A percentile compares a stretch with the other conserved stretches of the same genome.
Conservation (phyloP, 2,888 invertebrate genomes). For the Dasypogon diadema region DNA sequence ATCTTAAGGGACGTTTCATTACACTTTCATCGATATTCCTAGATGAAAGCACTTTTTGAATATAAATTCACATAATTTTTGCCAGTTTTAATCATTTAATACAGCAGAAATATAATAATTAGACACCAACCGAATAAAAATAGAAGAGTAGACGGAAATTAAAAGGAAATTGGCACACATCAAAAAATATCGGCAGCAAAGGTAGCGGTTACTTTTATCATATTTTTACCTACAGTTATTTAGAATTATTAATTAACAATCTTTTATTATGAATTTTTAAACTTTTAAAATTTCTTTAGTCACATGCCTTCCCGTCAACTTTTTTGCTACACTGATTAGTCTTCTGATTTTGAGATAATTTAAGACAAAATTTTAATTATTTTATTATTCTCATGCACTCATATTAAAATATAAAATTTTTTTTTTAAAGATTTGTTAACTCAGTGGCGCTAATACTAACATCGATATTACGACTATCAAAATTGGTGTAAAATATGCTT, state of each 20-base stretch:
- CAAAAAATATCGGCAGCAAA: slow-evolving; percentile 32
- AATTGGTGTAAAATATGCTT: too few species aligned
- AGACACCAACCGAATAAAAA: too few species aligned
- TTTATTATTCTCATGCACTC: too few species aligned
- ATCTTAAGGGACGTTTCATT: slow-evolving; percentile 31
- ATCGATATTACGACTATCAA: too few species aligned
- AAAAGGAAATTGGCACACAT: slow-evolving; percentile 6
- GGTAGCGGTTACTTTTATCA: slow-evolving; percentile 10
- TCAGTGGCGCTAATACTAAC: too few species aligned
- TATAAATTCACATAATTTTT: too few species aligned
- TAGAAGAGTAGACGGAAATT: too few species aligned
- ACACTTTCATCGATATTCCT: neutral
- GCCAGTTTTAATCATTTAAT: too few species aligned
- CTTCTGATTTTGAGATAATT: neutral
- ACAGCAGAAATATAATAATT: too few species aligned
- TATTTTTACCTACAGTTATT: slow-evolving; percentile 6
- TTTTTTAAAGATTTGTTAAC: too few species aligned
- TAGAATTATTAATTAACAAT: neutral
- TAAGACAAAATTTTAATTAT: too few species aligned
- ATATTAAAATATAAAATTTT: too few species aligned
- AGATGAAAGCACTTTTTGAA: neutral
- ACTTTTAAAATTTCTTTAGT: neutral
- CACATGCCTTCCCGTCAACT: neutral
- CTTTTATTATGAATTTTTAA: neutral
- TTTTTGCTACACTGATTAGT: neutral